These are phyloP conservation scores for Cepphus grylle DNA, from an alignment of 2,113 vertebrate genomes.

Conservation along the genomic window DNA sequence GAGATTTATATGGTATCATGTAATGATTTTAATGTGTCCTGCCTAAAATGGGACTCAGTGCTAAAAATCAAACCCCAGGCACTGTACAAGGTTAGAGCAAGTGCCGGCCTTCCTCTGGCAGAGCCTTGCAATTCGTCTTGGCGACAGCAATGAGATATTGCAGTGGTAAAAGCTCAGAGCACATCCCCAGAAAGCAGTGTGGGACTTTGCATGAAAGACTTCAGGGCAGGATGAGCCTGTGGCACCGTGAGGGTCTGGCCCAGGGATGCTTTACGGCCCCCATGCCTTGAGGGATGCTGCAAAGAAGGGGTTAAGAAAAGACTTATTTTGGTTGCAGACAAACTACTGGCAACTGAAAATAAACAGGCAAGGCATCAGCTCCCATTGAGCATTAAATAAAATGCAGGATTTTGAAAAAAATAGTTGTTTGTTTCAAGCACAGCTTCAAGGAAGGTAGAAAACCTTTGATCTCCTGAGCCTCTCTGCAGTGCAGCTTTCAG, in stretches of 20 bases:
- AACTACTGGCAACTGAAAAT: neutral
- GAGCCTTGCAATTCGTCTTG: neutral
- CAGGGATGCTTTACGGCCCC: accelerated
- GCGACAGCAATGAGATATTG: neutral
- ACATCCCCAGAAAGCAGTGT: neutral
- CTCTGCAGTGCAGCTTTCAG: neutral
- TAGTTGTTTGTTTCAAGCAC: conserved; percentile 25
- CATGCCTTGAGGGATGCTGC: neutral
- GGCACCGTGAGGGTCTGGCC: neutral
- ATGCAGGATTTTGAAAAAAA: neutral
- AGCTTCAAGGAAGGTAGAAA: conserved; percentile 44
- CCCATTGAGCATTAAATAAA: conserved; percentile 42
- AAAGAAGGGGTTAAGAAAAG: conserved; percentile 8
- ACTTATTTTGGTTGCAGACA: conserved; percentile 13
- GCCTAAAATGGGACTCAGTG: neutral
- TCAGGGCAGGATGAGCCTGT: neutral
- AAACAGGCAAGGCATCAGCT: neutral
- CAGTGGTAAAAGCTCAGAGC: neutral
- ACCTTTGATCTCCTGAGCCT: conserved; percentile 22
- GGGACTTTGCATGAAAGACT: neutral
- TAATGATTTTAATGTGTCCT: conserved; percentile 43
- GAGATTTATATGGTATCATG: neutral
- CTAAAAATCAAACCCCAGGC: neutral
- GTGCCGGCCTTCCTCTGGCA: accelerated
- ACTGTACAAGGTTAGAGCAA: neutral